phyloP scores from a whole-genome alignment of 2,888 invertebrate genomes.

The Notocelia uddmanniana region DNA sequence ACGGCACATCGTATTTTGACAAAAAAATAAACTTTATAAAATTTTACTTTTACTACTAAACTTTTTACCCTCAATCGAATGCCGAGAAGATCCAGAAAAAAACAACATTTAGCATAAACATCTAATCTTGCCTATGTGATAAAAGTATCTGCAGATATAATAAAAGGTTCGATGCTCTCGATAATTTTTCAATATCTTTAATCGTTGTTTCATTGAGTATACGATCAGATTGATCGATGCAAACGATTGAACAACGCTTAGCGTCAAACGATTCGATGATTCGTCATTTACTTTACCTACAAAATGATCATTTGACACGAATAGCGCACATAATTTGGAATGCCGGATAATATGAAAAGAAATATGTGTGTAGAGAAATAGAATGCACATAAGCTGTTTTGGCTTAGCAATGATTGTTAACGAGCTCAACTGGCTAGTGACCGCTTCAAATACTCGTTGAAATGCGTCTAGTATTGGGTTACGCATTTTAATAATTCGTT shows the following conservation, averaged over 20 bases:
- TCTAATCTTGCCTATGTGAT: too few species aligned
- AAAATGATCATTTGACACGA: slow-evolving; percentile 38
- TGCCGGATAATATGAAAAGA: slow-evolving; percentile 4
- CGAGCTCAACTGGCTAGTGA: slow-evolving; percentile 81
- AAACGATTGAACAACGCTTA: background rate
- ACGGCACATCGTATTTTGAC: too few species aligned
- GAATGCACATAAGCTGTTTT: slow-evolving; percentile 65
- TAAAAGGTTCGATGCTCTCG: background rate
- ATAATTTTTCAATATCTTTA: too few species aligned
- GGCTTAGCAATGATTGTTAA: slow-evolving; percentile 73
- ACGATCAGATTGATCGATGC: background rate
- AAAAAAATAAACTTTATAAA: too few species aligned
- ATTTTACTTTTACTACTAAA: too few species aligned
- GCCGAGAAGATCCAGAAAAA: too few species aligned
- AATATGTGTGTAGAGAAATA: slow-evolving; percentile 52
- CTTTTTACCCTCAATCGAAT: too few species aligned
- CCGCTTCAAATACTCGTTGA: slow-evolving; percentile 69
- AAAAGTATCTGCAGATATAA: background rate
- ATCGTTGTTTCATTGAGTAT: too few species aligned
- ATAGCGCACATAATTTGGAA: slow-evolving; percentile 38
- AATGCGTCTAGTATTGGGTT: slow-evolving; percentile 64
- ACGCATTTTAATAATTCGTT: slow-evolving; percentile 64
- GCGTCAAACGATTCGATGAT: slow-evolving; percentile 17
- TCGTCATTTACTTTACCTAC: slow-evolving; percentile 25
- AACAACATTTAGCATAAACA: too few species aligned